Conservation (phyloP, 2,797 vertebrate genomes). For the Gallinago solitaria region DNA sequence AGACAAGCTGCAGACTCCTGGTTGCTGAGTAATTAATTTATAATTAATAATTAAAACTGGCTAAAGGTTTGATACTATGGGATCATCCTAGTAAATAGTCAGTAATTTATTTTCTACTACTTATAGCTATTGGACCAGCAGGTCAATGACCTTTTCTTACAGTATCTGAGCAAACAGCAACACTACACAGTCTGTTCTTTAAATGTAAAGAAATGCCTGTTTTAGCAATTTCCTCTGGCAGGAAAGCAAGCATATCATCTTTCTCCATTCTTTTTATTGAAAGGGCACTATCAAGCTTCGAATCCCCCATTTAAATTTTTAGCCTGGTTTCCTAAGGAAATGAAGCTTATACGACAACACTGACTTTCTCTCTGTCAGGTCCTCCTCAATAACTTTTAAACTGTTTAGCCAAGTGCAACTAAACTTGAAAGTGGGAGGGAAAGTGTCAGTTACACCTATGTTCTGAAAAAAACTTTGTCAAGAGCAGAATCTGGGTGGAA, state of each 20-base stretch:
- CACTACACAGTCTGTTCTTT: neutral
- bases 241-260: neutral
- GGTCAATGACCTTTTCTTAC: neutral
- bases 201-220: neutral
- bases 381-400: neutral
- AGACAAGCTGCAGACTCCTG: neutral
- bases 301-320: conserved; percentile 21
- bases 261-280: conserved; percentile 13
- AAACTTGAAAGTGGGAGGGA: neutral
- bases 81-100: neutral
- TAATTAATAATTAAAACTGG: conserved; percentile 13
- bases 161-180: neutral
- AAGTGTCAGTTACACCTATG: neutral
- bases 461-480: neutral
- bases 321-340: conserved; percentile 36
- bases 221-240: conserved; percentile 39
- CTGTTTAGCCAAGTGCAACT: neutral
- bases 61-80: neutral
- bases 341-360: neutral
- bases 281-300: neutral
- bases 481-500: neutral
- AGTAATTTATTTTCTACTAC: neutral
- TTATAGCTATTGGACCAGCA: neutral
- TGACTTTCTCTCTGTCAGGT: neutral
- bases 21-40: conserved; percentile 5